phyloP scores from a whole-genome alignment of 2,113 vertebrate species.

The Noctilio leporinus region DNA sequence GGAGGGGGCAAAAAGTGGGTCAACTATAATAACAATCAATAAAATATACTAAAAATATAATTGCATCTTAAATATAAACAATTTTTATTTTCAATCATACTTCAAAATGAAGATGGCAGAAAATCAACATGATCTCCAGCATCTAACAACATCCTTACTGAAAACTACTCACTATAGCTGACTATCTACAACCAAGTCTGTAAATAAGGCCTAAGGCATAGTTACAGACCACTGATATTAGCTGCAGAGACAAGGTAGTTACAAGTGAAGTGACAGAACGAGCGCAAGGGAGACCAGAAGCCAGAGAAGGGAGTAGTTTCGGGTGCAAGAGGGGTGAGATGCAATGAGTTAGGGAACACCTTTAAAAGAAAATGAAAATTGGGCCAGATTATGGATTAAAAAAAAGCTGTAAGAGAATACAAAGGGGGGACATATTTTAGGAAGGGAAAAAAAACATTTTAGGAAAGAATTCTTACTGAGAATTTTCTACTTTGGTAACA shows the following conservation, averaged over 20 bases:
- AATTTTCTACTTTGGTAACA: background rate
- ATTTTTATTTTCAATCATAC: no score
- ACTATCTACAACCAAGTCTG: background rate
- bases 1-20: no score
- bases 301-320: background rate
- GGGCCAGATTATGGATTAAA: background rate
- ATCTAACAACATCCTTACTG: background rate
- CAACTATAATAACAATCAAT: no score
- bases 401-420: background rate
- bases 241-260: background rate
- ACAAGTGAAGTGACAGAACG: background rate
- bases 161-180: background rate
- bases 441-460: background rate
- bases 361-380: background rate
- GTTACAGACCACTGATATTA: background rate
- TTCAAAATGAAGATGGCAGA: no score
- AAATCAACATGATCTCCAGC: no score
- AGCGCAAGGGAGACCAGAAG: background rate
- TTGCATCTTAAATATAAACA: no score
- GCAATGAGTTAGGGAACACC: background rate
- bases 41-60: no score
- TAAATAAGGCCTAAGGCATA: background rate
- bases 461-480: background rate
- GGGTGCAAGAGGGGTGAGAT: background rate
- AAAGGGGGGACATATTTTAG: background rate